phyloP scores from a whole-genome alignment of 2,113 vertebrate species.

The Stigmatopora argus region DNA sequence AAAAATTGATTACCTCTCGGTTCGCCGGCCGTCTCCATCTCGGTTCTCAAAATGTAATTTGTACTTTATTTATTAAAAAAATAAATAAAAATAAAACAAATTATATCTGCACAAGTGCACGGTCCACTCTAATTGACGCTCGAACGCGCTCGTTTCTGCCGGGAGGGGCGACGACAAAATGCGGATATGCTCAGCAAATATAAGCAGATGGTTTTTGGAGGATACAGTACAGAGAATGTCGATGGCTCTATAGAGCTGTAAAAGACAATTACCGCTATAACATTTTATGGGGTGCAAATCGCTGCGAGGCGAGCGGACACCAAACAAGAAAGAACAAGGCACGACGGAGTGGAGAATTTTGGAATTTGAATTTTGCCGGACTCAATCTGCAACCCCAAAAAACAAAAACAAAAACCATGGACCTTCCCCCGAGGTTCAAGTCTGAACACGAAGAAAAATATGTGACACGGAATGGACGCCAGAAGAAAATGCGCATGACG shows the following conservation, averaged over 20 bases:
- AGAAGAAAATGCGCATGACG: background rate
- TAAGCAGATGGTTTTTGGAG: background rate
- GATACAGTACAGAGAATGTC: constrained; percentile 59
- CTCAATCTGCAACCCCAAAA: background rate
- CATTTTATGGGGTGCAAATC: constrained; percentile 95
- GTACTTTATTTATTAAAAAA: constrained; percentile 87
- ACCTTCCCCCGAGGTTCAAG: constrained; percentile 33
- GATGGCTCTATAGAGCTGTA: constrained; percentile 82
- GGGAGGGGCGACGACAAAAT: constrained; percentile 24
- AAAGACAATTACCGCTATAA: constrained; percentile 92
- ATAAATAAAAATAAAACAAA: constrained; percentile 66
- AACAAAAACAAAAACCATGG: constrained; percentile 13
- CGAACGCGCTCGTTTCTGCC: constrained; percentile 13
- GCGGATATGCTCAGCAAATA: background rate
- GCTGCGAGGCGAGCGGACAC: constrained; percentile 74
- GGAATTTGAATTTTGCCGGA: background rate
- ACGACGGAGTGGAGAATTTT: constrained; percentile 38
- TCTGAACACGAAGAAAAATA: constrained; percentile 39
- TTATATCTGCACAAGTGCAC: constrained; percentile 56
- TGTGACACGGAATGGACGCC: constrained; percentile 15
- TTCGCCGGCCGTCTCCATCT: constrained; percentile 82
- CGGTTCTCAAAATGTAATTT: constrained; percentile 84
- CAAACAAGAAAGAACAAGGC: constrained; percentile 56
- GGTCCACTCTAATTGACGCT: background rate
- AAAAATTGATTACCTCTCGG: constrained; percentile 91